These are phyloP conservation scores for Ennomos erosarius DNA, from an alignment of 2,888 invertebrate species.

Conservation along the genomic window DNA sequence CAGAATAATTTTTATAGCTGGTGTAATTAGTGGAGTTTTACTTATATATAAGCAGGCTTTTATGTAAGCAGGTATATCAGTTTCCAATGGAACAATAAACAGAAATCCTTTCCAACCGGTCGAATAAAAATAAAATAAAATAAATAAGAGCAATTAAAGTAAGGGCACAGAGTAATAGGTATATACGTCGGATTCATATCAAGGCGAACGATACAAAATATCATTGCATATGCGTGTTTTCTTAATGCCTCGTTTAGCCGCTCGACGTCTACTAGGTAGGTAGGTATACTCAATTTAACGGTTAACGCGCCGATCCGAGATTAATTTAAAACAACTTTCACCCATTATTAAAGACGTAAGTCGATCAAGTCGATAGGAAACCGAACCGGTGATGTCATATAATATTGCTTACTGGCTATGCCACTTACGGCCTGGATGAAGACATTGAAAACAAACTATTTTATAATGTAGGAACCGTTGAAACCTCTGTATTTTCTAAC, in stretches of 20 bases:
- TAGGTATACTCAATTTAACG: constrained; percentile 38
- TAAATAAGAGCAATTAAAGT: constrained; percentile 14
- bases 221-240: background rate
- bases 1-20: no score
- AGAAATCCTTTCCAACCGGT: constrained; percentile 15
- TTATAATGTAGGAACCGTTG: no score
- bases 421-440: no score
- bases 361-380: constrained; percentile 23
- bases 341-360: constrained; percentile 28
- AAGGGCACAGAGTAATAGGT: constrained; percentile 4
- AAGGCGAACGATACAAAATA: no score
- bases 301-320: constrained; percentile 31
- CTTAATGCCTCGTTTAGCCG: constrained; percentile 18
- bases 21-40: background rate
- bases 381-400: constrained; percentile 25
- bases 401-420: no score
- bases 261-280: constrained; percentile 6
- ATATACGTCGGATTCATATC: constrained; percentile 1
- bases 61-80: background rate
- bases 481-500: no score
- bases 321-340: constrained; percentile 41
- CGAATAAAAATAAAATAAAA: constrained; percentile 7
- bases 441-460: no score
- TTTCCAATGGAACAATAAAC: constrained; percentile 6
- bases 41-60: no score